Evolutionary conservation across 1,140 invertebrate species (phyloP), one percentile per base, ranked within the genome.

Genomic region (Ganaspis sp.): DNA sequence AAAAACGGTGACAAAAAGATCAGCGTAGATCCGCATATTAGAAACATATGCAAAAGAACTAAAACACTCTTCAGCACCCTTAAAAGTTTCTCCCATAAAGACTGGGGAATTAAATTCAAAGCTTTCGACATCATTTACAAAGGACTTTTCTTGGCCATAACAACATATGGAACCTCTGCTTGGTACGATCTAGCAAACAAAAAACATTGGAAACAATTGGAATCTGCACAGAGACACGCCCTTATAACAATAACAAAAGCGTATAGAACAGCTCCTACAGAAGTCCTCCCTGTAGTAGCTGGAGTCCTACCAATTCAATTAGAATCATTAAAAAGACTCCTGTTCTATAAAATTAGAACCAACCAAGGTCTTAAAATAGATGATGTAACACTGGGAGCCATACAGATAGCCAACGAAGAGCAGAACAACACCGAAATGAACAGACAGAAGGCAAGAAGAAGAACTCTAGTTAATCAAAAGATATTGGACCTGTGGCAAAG

Each of bases 261-360:
- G n/a, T 86, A 83, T 74, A 49, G 73, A 5, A 84, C 83, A 26
- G 74, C 81, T 0, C 86, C 86, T 4, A 80, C 74, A 1, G 81
- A 82, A 1, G 82, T 84, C 0, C n/a, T 81, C 0, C 74, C 53
- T 0, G 74, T 85, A 0, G 15, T 78, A 0, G 76, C 78, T 0
- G 79, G 74, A 9, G 40, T 0, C 0, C 17, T 77, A 1, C 84
- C 81, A 11, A 69, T 81, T 11, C 78, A 84, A 49, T 1, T 79
- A 1, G 9, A 71, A 1, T n/a, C 4, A 74, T n/a, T n/a, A 0
- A 15, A 17, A 12, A 42, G 73, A 23, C 26, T 70, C 0, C 12
- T 37, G 23, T 6, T 42, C 12, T 75, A 77, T 45, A 9, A 49
- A 0, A 53, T 82, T 4, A 75, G 77, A 21, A 21, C 34, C 29